These are phyloP conservation scores for Pterophyllum scalare DNA, from an alignment of 2,113 vertebrate species.

Conservation along the genomic window DNA sequence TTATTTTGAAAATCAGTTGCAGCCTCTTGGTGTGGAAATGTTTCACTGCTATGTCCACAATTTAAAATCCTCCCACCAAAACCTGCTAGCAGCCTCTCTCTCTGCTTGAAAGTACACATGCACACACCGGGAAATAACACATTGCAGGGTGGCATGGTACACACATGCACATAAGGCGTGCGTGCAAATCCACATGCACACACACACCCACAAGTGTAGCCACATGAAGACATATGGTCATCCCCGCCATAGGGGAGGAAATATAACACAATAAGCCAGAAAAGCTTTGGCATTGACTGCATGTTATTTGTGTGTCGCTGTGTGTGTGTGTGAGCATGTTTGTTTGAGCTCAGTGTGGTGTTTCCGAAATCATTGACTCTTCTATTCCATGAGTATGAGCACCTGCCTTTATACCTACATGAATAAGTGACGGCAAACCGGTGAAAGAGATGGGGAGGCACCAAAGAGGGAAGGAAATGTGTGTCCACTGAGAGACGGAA, in stretches of 20 bases:
- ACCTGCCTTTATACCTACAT: slow-evolving; percentile 57
- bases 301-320: slow-evolving; percentile 16
- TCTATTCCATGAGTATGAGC: slow-evolving; percentile 57
- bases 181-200: not conserved
- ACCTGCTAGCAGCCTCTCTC: slow-evolving; percentile 33
- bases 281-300: slow-evolving; percentile 50
- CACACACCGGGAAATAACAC: slow-evolving; percentile 54
- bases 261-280: slow-evolving; percentile 32
- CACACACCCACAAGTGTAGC: slow-evolving; percentile 39
- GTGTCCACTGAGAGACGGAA: not conserved
- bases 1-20: not conserved
- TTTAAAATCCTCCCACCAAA: slow-evolving; percentile 9
- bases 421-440: slow-evolving; percentile 46
- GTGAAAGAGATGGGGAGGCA: slow-evolving; percentile 35
- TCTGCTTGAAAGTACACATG: slow-evolving; percentile 48
- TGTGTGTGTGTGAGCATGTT: not conserved
- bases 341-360: slow-evolving; percentile 41
- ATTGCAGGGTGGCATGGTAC: slow-evolving; percentile 10
- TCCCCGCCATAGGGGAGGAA: slow-evolving; percentile 46
- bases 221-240: slow-evolving; percentile 70
- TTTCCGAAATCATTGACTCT: slow-evolving; percentile 57
- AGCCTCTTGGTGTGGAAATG: not conserved
- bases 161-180: not conserved
- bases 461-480: slow-evolving; percentile 15
- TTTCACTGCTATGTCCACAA: not conserved